Base-by-base conservation (phyloP, 2,888 invertebrate genomes). In the Lasioglossum pauxillum region DNA sequence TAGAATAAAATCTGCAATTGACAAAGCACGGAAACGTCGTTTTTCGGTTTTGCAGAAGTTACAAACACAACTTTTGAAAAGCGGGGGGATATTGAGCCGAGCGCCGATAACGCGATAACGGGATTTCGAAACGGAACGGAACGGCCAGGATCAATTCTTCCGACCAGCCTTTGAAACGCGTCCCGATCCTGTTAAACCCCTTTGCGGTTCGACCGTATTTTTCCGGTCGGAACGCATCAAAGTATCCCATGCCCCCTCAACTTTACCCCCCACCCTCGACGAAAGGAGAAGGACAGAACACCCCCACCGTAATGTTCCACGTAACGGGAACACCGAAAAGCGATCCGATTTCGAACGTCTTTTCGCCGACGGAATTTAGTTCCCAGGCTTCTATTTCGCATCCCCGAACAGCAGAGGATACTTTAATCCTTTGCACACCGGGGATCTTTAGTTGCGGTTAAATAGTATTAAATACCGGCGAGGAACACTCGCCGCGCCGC, bases 41-140 rank as follows among this genome's bases (percentile, higher is more conserved):
- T 53, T 23, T 53, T 10, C 23, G 23, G 53, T 53, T 53, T 53
- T n/a, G 53, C 23, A 10, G 53, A 53, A 23, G 53, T 53, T 53
- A n/a, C 23, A 10, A 23, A 23, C 23, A 23, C 23, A 81, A 64
- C 27, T 78, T 78, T 78, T 78, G 49, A 49, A 73, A 73, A 69
- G 79, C 79, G 60, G 4, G 5, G 5, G 46, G 23, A 41, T 12
- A 10, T 74, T 64, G 75, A 75, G 27, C 74, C 35, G 44, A 4
- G 38, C 27, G 27, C 38, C 38, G 79, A 53, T 73, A 78, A 78
- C 71, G 27, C 78, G 77, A 77, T 71, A 81, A 77, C 71, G 35
- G 72, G 60, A 77, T 81, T 72, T 77, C 71, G 71, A 77, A 57
- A 46, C 76, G 75, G 46, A 46, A 46, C 80, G 49, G 35, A 35